phyloP scores from a whole-genome alignment of 2,113 vertebrate species.

The Phasianus colchicus region DNA sequence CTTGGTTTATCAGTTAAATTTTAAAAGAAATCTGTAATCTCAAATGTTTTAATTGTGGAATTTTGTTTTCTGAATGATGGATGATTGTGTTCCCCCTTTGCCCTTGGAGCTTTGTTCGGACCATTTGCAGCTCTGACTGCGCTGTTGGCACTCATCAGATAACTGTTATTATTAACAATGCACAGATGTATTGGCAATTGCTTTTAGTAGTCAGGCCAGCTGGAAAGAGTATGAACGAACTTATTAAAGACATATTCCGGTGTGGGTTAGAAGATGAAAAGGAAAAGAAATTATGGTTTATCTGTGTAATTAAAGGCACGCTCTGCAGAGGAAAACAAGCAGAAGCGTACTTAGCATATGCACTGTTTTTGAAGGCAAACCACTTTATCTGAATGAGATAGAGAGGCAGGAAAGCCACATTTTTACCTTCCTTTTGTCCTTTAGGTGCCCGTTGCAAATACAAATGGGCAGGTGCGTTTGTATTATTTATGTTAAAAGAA shows the following conservation, averaged over 20 bases:
- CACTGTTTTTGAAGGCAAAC: neutral
- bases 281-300: neutral
- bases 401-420: neutral
- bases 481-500: neutral
- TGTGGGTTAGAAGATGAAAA: slow-evolving; percentile 7
- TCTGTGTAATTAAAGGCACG: slow-evolving; percentile 6
- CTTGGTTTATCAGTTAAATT: neutral
- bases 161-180: slow-evolving; percentile 31
- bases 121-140: neutral
- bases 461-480: neutral
- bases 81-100: neutral
- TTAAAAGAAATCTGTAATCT: neutral
- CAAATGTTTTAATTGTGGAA: neutral
- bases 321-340: neutral
- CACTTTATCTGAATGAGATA: neutral
- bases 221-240: slow-evolving; percentile 34
- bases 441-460: neutral
- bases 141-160: slow-evolving; percentile 25
- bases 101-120: slow-evolving; percentile 32
- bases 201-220: slow-evolving; percentile 38
- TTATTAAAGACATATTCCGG: neutral
- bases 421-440: neutral
- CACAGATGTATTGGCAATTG: slow-evolving; percentile 41
- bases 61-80: slow-evolving; percentile 15
- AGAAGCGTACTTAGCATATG: rapidly evolving